Base-by-base conservation (phyloP, 2,888 invertebrate species). In the Eurois occulta region DNA sequence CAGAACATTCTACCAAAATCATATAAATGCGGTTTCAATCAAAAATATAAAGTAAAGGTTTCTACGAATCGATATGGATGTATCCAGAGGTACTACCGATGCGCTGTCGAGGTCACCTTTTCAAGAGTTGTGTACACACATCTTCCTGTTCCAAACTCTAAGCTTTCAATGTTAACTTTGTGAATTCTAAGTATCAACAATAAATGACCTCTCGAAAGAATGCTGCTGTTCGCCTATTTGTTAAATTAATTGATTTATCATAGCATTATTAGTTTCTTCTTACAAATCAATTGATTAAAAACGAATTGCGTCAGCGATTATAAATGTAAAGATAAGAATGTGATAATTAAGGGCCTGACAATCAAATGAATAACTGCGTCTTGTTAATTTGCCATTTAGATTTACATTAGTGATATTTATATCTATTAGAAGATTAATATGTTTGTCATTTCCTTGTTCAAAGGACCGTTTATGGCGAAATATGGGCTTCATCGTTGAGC, bases 121-220 rank as follows among this genome's bases (percentile, higher is more conserved):
- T 91, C 86, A 92, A 91, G 86, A 79, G 73, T 72, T 82, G 71
- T 88, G 84, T 83, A 78, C 82, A 72, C 65, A 73, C 72, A 76
- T 90, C 90, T 91, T 91, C 91, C 91, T 91, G 88, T 71, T 86
- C 80, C 66, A 73, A 75, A 46, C 48, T 73, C 76, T 79, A 88
- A 87, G 80, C 83, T 89, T 87, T 92, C 92, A 93, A 93, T 93
- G 91, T 87, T 91, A 89, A 80, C 86, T 84, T 87, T 80, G 89
- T 88, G 90, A 90, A 90, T 91, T 91, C 88, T 85, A 91, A 87
- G 86, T 76, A 74, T n/a, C 35, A 90, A 94, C 94, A 95, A 95
- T 93, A 82, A 83, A 86, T 87, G 94, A 94, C 95, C 94, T 95
- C 90, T 91, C 83, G 46, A 77, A 87, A 87, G 89, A 92, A 93